Conservation (phyloP, 53 echinoderm and acorn worm species). For the Luidia sarsii region DNA sequence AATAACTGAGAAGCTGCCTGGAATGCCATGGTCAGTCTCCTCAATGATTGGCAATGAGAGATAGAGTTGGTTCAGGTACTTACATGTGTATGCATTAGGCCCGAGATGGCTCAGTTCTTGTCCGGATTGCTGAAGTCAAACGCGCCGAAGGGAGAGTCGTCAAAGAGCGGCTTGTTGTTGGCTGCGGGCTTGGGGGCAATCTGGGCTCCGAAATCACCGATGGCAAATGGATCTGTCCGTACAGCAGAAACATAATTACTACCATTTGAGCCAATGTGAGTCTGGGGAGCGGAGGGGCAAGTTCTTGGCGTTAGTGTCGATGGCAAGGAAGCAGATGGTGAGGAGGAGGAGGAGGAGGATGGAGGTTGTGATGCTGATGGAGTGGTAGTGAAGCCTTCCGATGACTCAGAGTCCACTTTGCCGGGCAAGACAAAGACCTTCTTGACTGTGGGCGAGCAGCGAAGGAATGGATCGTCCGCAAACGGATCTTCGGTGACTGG, state of each 20-base stretch:
- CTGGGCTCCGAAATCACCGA: constrained; percentile 12
- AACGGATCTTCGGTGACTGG: constrained; percentile 89
- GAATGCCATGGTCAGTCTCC: no score
- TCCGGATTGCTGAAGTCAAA: constrained; percentile 44
- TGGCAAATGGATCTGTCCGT: constrained; percentile 47
- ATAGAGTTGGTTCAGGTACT: no score
- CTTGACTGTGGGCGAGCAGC: constrained; percentile 71
- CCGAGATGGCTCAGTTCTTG: constrained; percentile 44
- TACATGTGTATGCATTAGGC: no score
- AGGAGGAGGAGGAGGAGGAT: constrained; percentile 20
- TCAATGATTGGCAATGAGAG: no score
- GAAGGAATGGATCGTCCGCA: constrained; percentile 83
- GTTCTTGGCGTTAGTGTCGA: no score
- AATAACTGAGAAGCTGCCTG: no score
- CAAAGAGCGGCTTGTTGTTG: constrained; percentile 9
- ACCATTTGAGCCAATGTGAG: constrained; percentile 2
- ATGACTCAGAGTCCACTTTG: constrained; percentile 1
- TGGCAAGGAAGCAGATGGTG: constrained; percentile 6
- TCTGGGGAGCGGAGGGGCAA: constrained; percentile 12
- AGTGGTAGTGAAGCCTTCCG: background rate
- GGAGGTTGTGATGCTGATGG: background rate
- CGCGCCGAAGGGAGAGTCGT: constrained; percentile 36
- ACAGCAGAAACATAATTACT: constrained; percentile 48
- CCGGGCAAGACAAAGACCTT: constrained; percentile 72
- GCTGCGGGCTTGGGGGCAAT: background rate